Evolutionary conservation across 2,888 invertebrate species (phyloP), one percentile per base, ranked within the genome.

Genomic region (Cosmia trapezina): DNA sequence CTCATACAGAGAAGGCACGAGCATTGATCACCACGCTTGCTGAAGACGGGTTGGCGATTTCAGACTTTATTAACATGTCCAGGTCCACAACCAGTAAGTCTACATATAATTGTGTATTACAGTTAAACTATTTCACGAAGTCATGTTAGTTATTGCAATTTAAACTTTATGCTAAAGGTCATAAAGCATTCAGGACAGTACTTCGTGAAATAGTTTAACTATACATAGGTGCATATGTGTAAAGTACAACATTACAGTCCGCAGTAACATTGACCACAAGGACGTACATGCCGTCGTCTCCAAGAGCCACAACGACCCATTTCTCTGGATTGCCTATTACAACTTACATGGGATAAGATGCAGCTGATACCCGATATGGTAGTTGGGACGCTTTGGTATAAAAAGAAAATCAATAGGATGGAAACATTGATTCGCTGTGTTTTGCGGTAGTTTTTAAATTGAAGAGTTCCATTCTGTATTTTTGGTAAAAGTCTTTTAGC

Each of bases 251-350:
- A 78, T 56, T 33, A 64, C 43, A 60, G 49, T 33, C 7, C 17
- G 45, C 45, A 71, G 59, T 68, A 76, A 43, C 60, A 76, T 49
- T 67, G 71, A 71, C 71, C 66, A 61, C 63, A 81, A 56, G n/a
- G 70, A 70, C 78, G 17, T 66, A 63, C 53, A 61, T 45, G 60
- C 64, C 56, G 53, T 67, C 68, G 67, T 59, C 66, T 73, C 59
- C 33, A 59, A 53, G 73, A 49, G 43, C 69, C 70, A 74, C 70
- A 69, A 77, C 66, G 70, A 59, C 66, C 78, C 74, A 80, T 73
- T 82, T 68, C 70, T 45, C 53, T 64, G 53, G 61, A 80, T 80
- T 74, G 80, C 69, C 78, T 61, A 81, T 78, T 73, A 78, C 74
- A 65, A 54, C 49, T 62, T 65, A 74, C 67, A 80, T 73, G 56